phyloP scores from a whole-genome alignment of 2,888 invertebrate species.

The Apoderus coryli region DNA sequence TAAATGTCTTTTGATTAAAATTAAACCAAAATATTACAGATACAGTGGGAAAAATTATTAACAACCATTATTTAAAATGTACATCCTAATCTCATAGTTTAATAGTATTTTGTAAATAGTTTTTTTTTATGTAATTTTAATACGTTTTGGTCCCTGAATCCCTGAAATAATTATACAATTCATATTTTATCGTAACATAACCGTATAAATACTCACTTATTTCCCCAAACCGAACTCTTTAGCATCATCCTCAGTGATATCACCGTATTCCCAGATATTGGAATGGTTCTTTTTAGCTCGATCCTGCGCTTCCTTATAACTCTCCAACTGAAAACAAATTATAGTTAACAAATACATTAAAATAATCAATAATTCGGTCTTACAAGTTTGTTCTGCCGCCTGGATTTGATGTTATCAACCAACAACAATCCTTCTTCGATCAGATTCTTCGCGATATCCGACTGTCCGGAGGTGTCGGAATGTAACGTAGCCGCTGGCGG shows the following conservation, averaged over 20 bases:
- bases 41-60: no score
- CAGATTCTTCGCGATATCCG: constrained; percentile 62
- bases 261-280: constrained; percentile 97
- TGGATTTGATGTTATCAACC: constrained; percentile 66
- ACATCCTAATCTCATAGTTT: no score
- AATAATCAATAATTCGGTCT: constrained; percentile 20
- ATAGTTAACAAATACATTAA: not conserved
- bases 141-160: no score
- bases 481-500: constrained; percentile 41
- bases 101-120: no score
- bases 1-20: no score
- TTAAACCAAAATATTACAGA: no score
- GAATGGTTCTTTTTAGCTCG: constrained; percentile 72
- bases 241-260: constrained; percentile 89
- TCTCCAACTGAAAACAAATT: constrained; percentile 41
- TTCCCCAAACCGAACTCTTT: constrained; percentile 46
- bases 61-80: no score
- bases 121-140: no score
- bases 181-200: no score
- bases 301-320: constrained; percentile 76
- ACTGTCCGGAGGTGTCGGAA: constrained; percentile 38
- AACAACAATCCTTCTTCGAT: constrained; percentile 76
- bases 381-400: constrained; percentile 63
- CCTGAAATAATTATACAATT: no score
- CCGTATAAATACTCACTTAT: no score